Base-by-base conservation (phyloP, 2,797 vertebrate genomes). In the Liasis olivaceus region DNA sequence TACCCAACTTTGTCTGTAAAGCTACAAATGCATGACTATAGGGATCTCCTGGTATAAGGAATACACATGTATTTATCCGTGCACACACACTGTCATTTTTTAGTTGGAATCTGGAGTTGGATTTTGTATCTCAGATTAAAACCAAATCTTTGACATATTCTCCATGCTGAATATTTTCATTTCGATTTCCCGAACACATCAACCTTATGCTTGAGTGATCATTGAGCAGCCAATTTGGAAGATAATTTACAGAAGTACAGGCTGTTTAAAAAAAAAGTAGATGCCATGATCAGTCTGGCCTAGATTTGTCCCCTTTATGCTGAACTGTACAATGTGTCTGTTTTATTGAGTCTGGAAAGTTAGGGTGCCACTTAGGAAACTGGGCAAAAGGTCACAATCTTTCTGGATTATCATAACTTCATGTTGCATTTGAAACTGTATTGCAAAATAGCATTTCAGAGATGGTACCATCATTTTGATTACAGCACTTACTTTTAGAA, bases 261-360 rank as follows among this genome's bases (percentile, higher is more conserved):
- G 11, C 58, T 81, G 69, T 88, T 92, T 54, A 63, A n/a, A 88
- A 36, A 36, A 36, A 60, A 92, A 84, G 54, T 91, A 91, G 88
- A 72, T 31, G 20, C 42, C n/a, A 59, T 87, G 58, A 91, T 69
- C 59, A 56, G 47, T 58, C 84, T 87, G 84, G 81, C 77, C 84
- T 51, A 54, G 56, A 77, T 42, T 42, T 72, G 66, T 62, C 86
- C 85, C 15, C 28, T 81, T 62, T 62, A 51, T 88, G 42, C 59
- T 24, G 86, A n/a, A 47, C 42, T 81, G 58, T 81, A 69, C 69
- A 62, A 81, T 72, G 5, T 31, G 42, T 62, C 56, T 88, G 36
- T 87, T 42, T 60, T 87, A 56, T 51, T 28, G 5, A 60, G 51
- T 59, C 17, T 77, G 36, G 85, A 88, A 91, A 88, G 12, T 59